Percentiles rank a stretch among this genome's conserved stretches.
Conservation (phyloP, 2,797 vertebrate genomes). For the Myotis pilosus region DNA sequence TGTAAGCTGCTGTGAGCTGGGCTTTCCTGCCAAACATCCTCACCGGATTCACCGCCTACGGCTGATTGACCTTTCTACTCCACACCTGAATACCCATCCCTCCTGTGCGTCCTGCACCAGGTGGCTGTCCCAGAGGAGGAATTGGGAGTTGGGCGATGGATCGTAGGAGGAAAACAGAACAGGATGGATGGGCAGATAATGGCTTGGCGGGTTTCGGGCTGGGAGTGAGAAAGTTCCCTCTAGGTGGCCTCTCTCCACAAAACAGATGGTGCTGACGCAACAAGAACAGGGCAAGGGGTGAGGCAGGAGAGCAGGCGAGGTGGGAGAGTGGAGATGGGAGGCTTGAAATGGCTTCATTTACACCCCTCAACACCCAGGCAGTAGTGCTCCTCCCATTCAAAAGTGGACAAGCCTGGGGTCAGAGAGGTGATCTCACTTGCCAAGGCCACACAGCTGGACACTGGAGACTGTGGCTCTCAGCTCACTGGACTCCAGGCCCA, state of each 20-base stretch:
- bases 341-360: neutral
- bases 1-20: neutral
- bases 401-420: neutral
- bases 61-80: neutral
- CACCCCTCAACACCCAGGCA: neutral
- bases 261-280: neutral
- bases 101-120: neutral
- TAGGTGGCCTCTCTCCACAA: neutral
- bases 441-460: neutral
- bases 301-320: neutral
- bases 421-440: neutral
- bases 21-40: neutral
- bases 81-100: neutral
- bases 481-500: neutral
- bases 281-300: fast-evolving
- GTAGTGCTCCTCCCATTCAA: neutral
- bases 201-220: neutral
- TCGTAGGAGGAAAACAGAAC: neutral
- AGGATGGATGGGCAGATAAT: neutral
- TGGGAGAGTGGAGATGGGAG: neutral
- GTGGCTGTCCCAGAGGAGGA: neutral
- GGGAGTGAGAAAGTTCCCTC: neutral
- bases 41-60: neutral
- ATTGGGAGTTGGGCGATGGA: neutral
- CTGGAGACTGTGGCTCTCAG: neutral